Percentiles rank a stretch among this genome's conserved stretches.
Evolutionary conservation across 2,797 vertebrate species (phyloP).

Genomic region (Anas bernieri): DNA sequence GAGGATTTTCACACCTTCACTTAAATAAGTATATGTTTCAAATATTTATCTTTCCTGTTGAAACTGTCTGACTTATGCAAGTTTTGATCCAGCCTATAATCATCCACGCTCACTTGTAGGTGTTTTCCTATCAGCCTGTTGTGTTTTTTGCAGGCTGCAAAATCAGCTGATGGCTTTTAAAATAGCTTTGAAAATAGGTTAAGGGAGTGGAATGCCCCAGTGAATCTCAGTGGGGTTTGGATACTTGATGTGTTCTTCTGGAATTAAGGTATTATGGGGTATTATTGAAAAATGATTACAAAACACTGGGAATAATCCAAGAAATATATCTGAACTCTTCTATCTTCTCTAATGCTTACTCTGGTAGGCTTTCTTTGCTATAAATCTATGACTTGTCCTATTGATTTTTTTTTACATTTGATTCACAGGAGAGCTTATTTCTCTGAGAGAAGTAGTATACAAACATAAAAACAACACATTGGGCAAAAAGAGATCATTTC

Average conservation of each 20-base stretch:
- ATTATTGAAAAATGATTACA: not conserved
- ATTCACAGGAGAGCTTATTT: not conserved
- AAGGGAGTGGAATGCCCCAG: not conserved
- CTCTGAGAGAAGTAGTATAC: not conserved
- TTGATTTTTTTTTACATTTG: not conserved
- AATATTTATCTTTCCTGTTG: not conserved
- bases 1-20: slow-evolving; percentile 25
- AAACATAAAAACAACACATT: not conserved
- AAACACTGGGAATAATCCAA: not conserved
- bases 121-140: not conserved
- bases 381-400: not conserved
- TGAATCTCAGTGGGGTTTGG: not conserved
- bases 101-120: not conserved
- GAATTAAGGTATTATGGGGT: not conserved
- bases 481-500: not conserved
- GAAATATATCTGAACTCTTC: not conserved
- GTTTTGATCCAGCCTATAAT: not conserved
- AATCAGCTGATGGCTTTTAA: not conserved
- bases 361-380: not conserved
- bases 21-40: not conserved
- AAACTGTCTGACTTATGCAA: not conserved
- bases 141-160: not conserved
- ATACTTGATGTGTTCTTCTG: not conserved
- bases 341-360: not conserved
- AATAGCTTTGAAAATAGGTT: not conserved